These are phyloP conservation scores for Parnassius orleans DNA, from an alignment of 2,888 invertebrate species.

Conservation along the genomic window DNA sequence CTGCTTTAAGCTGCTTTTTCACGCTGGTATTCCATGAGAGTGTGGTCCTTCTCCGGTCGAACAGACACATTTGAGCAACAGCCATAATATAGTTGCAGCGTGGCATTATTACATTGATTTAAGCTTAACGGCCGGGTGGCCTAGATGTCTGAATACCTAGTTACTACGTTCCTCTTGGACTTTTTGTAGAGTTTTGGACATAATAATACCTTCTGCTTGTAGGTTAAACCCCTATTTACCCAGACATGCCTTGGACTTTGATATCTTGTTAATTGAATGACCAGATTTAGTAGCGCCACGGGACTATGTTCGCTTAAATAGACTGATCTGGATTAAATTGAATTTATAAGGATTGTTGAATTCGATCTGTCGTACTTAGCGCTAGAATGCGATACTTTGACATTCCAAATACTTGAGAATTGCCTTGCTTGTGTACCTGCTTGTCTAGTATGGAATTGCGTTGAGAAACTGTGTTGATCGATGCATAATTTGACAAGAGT, in stretches of 20 bases:
- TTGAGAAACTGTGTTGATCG: slow-evolving; percentile 13
- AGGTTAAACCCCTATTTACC: no score
- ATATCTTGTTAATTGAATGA: slow-evolving; percentile 18
- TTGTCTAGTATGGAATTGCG: slow-evolving; percentile 7
- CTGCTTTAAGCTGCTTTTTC: no score
- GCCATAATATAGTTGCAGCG: no score
- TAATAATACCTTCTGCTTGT: no score
- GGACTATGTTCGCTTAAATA: slow-evolving; percentile 4
- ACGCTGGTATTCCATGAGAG: no score
- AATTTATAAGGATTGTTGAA: slow-evolving; percentile 21
- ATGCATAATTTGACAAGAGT: slow-evolving; percentile 14
- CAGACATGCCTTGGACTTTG: slow-evolving; percentile 1
- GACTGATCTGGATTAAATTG: background rate
- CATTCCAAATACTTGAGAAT: slow-evolving; percentile 19
- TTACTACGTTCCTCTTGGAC: no score
- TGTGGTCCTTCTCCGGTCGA: no score
- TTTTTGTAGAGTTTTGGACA: no score
- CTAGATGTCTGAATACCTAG: no score
- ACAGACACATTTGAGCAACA: no score
- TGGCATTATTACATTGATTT: no score
- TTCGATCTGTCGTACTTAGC: slow-evolving; percentile 19
- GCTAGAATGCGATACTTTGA: slow-evolving; percentile 19
- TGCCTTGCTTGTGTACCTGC: slow-evolving; percentile 15
- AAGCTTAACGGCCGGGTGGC: no score
- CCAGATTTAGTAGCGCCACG: slow-evolving; percentile 9